These are phyloP conservation scores for Channallabes apus DNA, from an alignment of 2,797 vertebrate genomes.

Conservation along the genomic window DNA sequence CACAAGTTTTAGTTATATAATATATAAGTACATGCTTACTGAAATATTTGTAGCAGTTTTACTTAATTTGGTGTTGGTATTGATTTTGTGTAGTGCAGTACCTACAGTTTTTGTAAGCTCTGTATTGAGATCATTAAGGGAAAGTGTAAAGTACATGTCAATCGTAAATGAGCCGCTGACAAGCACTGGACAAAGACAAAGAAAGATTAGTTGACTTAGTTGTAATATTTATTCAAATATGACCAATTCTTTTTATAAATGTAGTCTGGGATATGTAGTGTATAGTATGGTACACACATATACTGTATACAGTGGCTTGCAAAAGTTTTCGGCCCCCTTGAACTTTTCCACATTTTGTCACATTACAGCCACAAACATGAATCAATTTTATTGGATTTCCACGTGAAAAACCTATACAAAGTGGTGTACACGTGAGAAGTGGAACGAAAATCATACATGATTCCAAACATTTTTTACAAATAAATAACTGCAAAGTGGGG, in stretches of 20 bases:
- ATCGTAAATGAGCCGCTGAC: constrained; percentile 49
- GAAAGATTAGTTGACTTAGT: not conserved
- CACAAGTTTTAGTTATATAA: not conserved
- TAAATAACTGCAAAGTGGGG: too few relatives aligned
- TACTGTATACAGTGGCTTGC: too few relatives aligned
- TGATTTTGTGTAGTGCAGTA: constrained; percentile 1
- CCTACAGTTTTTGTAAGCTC: fast-evolving
- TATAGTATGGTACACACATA: not conserved
- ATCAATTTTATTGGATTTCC: too few relatives aligned
- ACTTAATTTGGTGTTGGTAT: not conserved
- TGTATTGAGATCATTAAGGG: fast-evolving
- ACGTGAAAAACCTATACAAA: too few relatives aligned
- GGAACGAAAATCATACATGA: too few relatives aligned
- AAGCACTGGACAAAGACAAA: constrained; percentile 55
- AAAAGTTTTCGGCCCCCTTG: too few relatives aligned
- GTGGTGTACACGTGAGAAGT: too few relatives aligned
- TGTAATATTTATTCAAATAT: constrained; percentile 7
- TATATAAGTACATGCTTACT: not conserved
- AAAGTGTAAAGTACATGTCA: fast-evolving
- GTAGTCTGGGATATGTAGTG: not conserved
- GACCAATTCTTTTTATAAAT: not conserved
- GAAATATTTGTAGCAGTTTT: not conserved
- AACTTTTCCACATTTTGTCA: too few relatives aligned
- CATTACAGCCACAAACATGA: too few relatives aligned
- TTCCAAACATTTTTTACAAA: too few relatives aligned